Conservation (phyloP, 1,140 invertebrate genomes). For the Euura lappo region DNA sequence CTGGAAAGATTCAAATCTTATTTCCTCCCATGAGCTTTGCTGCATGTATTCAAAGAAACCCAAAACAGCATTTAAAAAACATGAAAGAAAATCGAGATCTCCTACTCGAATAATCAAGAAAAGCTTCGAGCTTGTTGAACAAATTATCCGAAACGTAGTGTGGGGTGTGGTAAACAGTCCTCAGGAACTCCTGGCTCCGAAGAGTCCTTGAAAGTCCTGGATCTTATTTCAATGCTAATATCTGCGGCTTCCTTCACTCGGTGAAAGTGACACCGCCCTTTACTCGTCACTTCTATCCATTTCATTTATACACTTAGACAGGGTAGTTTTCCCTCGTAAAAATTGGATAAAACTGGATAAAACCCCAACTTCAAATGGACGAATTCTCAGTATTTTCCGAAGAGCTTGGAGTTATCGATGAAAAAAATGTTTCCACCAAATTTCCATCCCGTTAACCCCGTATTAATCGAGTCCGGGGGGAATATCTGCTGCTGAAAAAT, state of each 20-base stretch:
- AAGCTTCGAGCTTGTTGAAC: neutral
- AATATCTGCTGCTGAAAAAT: neutral
- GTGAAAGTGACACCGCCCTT: neutral
- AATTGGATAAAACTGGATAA: too few relatives aligned
- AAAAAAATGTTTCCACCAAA: neutral
- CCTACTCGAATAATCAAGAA: too few relatives aligned
- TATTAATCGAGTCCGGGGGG: neutral
- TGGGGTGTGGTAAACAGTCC: neutral
- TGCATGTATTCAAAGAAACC: too few relatives aligned
- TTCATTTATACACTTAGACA: too few relatives aligned
- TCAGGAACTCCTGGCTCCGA: neutral
- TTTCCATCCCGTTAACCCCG: neutral
- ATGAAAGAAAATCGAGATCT: too few relatives aligned
- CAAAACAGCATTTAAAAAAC: too few relatives aligned
- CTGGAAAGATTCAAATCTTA: too few relatives aligned
- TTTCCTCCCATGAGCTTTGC: too few relatives aligned
- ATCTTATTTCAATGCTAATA: neutral
- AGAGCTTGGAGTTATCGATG: neutral
- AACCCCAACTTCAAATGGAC: neutral
- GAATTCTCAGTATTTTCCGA: neutral
- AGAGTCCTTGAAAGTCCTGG: neutral
- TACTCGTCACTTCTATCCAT: too few relatives aligned
- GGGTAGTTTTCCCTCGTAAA: too few relatives aligned
- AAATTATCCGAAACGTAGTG: conserved; percentile 2
- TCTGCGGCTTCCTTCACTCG: neutral